phyloP scores from a whole-genome alignment of 2,113 vertebrate species.

The Engystomops pustulosus region DNA sequence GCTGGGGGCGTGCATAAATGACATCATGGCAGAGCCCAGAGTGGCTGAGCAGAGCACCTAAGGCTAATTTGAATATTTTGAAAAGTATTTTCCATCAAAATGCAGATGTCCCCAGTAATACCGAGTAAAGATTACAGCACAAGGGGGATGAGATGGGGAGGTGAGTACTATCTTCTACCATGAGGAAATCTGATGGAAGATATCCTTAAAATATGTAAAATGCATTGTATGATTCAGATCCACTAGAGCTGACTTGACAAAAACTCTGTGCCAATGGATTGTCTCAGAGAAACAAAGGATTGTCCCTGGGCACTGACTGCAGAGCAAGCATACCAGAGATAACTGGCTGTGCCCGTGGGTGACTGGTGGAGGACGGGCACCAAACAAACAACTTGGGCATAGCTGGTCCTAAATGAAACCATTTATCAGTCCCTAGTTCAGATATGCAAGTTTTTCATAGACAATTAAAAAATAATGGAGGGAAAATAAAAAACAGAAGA shows the following conservation, averaged over 20 bases:
- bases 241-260: background rate
- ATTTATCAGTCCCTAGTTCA: background rate
- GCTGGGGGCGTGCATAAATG: too few species aligned
- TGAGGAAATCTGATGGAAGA: too few species aligned
- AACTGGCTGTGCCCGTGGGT: conserved; percentile 51
- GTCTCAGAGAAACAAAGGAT: background rate
- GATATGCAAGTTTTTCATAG: background rate
- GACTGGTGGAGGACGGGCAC: conserved; percentile 44
- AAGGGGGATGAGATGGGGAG: too few species aligned
- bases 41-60: too few species aligned
- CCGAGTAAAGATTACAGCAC: too few species aligned
- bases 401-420: conserved; percentile 24
- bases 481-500: background rate
- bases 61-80: too few species aligned
- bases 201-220: too few species aligned
- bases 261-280: background rate
- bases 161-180: too few species aligned
- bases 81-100: too few species aligned
- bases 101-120: too few species aligned
- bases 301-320: conserved; percentile 31
- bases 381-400: conserved; percentile 16
- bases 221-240: background rate
- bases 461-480: background rate
- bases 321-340: conserved; percentile 53
- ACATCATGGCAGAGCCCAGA: too few species aligned